A percentile compares a stretch with the other conserved stretches of the same genome.
Evolutionary conservation across 2,797 vertebrate species (phyloP).

Genomic region (Gallinago nigripennis): DNA sequence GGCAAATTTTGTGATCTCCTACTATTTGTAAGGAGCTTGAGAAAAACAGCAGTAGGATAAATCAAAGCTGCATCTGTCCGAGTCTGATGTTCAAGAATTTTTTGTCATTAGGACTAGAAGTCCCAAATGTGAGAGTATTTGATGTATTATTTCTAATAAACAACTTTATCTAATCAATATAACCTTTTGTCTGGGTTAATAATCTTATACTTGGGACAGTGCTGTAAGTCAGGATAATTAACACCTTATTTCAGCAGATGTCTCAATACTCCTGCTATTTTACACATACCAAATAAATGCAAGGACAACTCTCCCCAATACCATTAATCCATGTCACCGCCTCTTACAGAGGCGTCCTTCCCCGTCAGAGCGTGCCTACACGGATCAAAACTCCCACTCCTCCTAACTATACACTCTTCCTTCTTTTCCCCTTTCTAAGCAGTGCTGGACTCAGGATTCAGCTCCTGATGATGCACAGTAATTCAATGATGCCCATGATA

Average conservation of each 20-base stretch:
- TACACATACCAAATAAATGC: accelerated
- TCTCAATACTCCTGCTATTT: not conserved
- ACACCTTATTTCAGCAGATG: not conserved
- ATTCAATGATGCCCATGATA: not conserved
- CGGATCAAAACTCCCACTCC: not conserved
- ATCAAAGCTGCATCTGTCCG: not conserved
- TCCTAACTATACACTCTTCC: not conserved
- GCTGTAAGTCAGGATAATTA: not conserved
- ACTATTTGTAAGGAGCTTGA: not conserved
- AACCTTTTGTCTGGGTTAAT: not conserved
- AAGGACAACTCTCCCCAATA: not conserved
- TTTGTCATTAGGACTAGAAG: not conserved
- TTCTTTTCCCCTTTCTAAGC: not conserved
- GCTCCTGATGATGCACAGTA: not conserved
- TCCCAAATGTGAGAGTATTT: not conserved
- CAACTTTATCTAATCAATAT: not conserved
- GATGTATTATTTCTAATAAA: not conserved
- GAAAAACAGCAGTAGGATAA: not conserved
- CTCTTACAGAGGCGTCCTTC: no score
- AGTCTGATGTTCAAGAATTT: not conserved
- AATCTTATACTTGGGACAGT: not conserved
- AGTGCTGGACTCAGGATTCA: not conserved
- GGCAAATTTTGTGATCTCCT: not conserved
- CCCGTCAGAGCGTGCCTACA: not conserved
- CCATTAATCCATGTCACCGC: not conserved